Percentiles rank a stretch among this genome's conserved stretches.
Evolutionary conservation across 1,140 invertebrate species (phyloP).

Genomic region (Hirudo medicinalis): DNA sequence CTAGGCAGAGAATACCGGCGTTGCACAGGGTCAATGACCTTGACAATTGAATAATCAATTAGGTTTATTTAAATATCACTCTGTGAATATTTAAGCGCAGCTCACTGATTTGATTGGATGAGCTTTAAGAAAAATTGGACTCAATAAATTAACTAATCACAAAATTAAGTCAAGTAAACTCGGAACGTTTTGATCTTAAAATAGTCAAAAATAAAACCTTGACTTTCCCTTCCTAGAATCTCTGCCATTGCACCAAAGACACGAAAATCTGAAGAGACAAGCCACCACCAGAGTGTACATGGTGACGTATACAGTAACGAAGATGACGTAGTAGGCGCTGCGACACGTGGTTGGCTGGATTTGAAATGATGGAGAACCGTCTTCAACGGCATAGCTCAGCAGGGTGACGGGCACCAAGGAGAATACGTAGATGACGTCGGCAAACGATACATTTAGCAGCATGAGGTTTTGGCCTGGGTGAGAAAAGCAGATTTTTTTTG

Average conservation of each 20-base stretch:
- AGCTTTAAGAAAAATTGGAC: background rate
- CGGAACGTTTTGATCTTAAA: background rate
- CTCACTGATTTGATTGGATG: background rate
- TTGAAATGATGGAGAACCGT: background rate
- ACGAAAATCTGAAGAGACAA: conserved; percentile 19
- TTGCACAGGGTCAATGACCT: conserved; percentile 14
- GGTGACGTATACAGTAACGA: conserved; percentile 21
- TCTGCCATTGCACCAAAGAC: background rate
- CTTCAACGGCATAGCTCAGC: conserved; percentile 9
- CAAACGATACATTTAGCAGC: conserved; percentile 19
- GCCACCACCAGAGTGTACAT: conserved; percentile 22
- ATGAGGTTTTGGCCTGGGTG: conserved; percentile 15
- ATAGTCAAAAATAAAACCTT: background rate
- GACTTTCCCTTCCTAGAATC: background rate
- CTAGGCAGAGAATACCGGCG: conserved; percentile 17
- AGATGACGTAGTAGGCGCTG: conserved; percentile 20
- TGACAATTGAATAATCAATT: background rate
- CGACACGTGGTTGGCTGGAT: conserved; percentile 5
- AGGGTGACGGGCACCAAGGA: conserved; percentile 8
- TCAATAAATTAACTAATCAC: background rate
- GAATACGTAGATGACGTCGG: conserved; percentile 15
- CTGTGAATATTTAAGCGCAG: background rate
- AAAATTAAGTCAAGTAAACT: background rate
- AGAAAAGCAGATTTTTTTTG: no score
- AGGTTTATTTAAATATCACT: background rate